Base-by-base conservation (phyloP, 2,797 vertebrate species). In the Anomalospiza imberbis region DNA sequence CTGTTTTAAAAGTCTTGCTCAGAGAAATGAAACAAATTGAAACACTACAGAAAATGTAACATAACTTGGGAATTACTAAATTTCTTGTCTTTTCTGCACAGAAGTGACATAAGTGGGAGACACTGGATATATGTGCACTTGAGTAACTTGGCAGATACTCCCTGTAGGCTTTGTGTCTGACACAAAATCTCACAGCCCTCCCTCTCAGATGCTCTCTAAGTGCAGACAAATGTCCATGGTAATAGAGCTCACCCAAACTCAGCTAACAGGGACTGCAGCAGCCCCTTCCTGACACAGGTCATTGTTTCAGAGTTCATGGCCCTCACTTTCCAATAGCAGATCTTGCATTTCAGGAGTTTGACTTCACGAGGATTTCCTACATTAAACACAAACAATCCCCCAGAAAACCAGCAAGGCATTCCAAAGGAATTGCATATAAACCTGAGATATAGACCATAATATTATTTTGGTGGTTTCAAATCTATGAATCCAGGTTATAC, bases 111-210 rank as follows among this genome's bases (percentile, higher is more conserved):
- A 87, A 93, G 89, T 68, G 45, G 58, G 72, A 96, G 75, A 75
- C 72, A 32, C 25, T 58, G 68, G 21, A 63, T 75, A 7, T 5
- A 6, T 0, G 26, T 40, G 44, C 57, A 65, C 36, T 89, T n/a
- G 38, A 76, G 47, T 77, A 65, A 71, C 45, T 91, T 76, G 84
- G 57, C 85, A 92, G 85, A 83, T 71, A 7, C 31, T 77, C 0
- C 20, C 87, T 80, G 68, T 47, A 62, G 82, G 85, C 74, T 91
- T 29, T 2, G 9, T 8, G 54, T 77, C 63, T 93, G 85, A 96
- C 90, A 94, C 51, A 83, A 55, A 94, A 80, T 73, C 81, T 93
- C 87, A 73, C 83, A 92, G 71, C 42, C 57, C 45, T 71, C 61
- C 40, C 58, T 89, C 57, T 87, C 48, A 40, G 40, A 71, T 7